Evolutionary conservation across 2,797 vertebrate species (phyloP).

Genomic region (Sebastes trivittatus): DNA sequence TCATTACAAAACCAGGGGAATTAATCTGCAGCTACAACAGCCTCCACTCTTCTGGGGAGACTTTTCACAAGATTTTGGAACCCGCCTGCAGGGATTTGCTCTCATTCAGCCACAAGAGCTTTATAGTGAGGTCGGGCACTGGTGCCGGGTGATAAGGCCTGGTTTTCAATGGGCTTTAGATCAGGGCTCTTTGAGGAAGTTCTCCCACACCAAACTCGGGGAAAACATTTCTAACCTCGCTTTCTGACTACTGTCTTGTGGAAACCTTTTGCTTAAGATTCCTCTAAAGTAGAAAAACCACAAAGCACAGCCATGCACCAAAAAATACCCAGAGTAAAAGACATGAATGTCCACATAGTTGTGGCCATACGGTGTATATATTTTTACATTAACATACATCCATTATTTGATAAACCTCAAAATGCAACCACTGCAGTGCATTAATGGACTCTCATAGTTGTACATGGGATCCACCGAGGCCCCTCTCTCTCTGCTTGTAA

Average conservation of each 20-base stretch:
- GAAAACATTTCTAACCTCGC: conserved; percentile 14
- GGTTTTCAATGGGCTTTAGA: conserved; percentile 43
- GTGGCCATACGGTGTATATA: not conserved
- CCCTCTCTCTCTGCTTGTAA: conserved; percentile 52
- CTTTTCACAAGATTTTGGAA: conserved; percentile 25
- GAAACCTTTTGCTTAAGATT: not conserved
- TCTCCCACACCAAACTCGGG: conserved; percentile 5
- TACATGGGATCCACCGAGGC: conserved; percentile 45
- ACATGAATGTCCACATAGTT: not conserved
- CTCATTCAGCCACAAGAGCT: conserved; percentile 46
- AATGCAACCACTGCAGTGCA: conserved; percentile 17
- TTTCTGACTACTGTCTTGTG: not conserved
- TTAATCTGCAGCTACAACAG: conserved; percentile 16
- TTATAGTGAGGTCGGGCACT: conserved; percentile 38
- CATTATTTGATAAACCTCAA: conserved; percentile 7
- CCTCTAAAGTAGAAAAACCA: not conserved
- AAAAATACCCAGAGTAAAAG: not conserved
- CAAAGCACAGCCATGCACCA: not conserved
- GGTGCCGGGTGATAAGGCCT: conserved; percentile 42
- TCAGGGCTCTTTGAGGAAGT: conserved; percentile 24
- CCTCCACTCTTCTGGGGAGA: not conserved
- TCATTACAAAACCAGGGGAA: conserved; percentile 11
- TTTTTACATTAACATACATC: conserved; percentile 13
- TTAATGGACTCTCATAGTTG: conserved; percentile 11
- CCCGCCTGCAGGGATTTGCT: conserved; percentile 37